Evolutionary conservation across 2,888 invertebrate genomes (phyloP).

Genomic region (Heterodera filipjevi): DNA sequence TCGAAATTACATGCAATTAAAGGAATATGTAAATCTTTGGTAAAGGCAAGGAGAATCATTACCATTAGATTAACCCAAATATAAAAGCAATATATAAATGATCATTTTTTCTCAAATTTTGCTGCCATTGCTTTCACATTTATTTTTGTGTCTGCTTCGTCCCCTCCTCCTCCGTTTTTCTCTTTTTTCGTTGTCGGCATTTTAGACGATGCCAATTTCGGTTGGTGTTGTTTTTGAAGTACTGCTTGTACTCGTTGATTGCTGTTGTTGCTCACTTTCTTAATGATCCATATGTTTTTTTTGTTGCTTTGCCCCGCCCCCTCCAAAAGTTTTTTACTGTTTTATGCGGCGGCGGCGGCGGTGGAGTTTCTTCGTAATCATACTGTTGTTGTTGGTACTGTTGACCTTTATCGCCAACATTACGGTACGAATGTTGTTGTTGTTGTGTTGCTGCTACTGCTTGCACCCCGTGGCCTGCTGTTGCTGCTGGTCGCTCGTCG

Average conservation of each 20-base stretch:
- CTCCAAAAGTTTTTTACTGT: slow-evolving; percentile 5
- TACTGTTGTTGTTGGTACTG: slow-evolving; percentile 10
- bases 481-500: slow-evolving; percentile 4
- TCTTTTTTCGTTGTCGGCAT: slow-evolving; percentile 33
- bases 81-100: neutral
- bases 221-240: slow-evolving; percentile 25
- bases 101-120: slow-evolving; percentile 39
- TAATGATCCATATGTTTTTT: neutral
- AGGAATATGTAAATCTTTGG: no score
- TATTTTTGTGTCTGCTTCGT: slow-evolving; percentile 30
- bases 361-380: neutral
- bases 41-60: no score
- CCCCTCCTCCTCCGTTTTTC: neutral
- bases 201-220: slow-evolving; percentile 38
- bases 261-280: neutral
- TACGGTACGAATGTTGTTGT: slow-evolving; percentile 18
- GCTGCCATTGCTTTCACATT: slow-evolving; percentile 45
- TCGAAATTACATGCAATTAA: no score
- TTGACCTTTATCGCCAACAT: neutral
- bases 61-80: no score
- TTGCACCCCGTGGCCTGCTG: neutral
- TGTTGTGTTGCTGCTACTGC: slow-evolving; percentile 23
- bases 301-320: no score
- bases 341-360: slow-evolving; percentile 23
- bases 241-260: neutral